Evolutionary conservation across 2,113 vertebrate species (phyloP), one percentile per base, ranked within the genome.

Genomic region (Aramus guarauna): DNA sequence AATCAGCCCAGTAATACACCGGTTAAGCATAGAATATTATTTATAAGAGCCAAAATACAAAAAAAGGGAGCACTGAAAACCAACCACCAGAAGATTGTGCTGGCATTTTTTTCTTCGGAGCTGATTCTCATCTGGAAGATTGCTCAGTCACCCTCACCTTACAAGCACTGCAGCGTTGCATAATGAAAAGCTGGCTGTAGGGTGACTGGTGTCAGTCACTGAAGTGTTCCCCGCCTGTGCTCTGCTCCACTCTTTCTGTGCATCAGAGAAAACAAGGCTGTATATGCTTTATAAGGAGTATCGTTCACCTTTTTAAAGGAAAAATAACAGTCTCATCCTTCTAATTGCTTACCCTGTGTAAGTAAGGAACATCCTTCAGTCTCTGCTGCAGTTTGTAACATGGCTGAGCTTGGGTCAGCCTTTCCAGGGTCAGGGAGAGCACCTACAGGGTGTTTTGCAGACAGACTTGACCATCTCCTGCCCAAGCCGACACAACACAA

Each of bases 171-270:
- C 94, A 96, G 87, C 71, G 58, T 85, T 94, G 84, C 84, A 6
- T 97, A 96, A 95, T 45, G 66, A 90, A 78, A 95, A 85, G 19
- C 76, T 59, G 77, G 58, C 91, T 95, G 60, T 58, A 85, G 92
- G 77, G 86, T 91, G 88, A 95, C 73, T 87, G 83, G 15, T 62
- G 52, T 53, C 52, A 53, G 52, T 53, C 52, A 9, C 52, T 53
- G 29, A 53, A 82, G 43, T 30, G 43, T 55, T 91, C 60, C 21
- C 20, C 78, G 6, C 5, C 64, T 62, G 27, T 75, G 76, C 76
- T 92, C 64, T 80, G 63, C 50, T 93, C 41, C 32, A 29, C 32
- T 93, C 67, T 80, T 66, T 37, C 82, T 78, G 34, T 62, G 36
- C 27, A 82, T 64, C 32, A 60, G 26, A 68, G 39, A 37, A 72